Evolutionary conservation across 2,797 vertebrate species (phyloP), one percentile per base, ranked within the genome.

Genomic region (Paratrypauchen microcephalus): DNA sequence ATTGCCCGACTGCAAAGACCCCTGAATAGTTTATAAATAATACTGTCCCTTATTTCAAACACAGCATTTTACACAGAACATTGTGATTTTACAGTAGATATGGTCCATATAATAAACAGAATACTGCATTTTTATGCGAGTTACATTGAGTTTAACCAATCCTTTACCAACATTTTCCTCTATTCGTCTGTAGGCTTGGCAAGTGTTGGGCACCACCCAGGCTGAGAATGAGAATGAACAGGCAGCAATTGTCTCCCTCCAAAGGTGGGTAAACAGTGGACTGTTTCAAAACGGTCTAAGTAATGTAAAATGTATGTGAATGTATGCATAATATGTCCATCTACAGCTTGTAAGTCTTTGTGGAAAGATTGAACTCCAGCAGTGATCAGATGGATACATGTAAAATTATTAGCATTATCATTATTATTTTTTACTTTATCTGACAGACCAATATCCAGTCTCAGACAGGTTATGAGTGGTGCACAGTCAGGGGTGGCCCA

Each of bases 211-310:
- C 54, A 97, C 96, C 80, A 97, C 97, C 63, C 98, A 99, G 79
- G 98, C 98, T 23, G 97, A 99, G 89, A 99, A 99, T 82, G 98
- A 99, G 87, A 98, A 99, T 0, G 98, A 99, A 83, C 98, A 98
- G 78, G 95, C 96, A 87, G 98, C 98, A 2, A 98, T 99, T 85
- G 96, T 99, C 78, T 97, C 97, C 90, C 97, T 99, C 88, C 98
- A 99, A 93, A 98, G 97, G 98, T 99, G 94, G 84, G 66, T 73
- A 70, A 77, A 73, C 65, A 86, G 78, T 15, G 5, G 32, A 19
- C 12, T 18, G 4, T 32, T 59, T 18, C 26, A 18, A 15, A 18
- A 28, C 15, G 19, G 28, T 28, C 26, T 56, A 12, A 15, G 3
- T 56, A 13, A 56, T 24, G 7, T 26, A 7, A 18, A 59, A 61